These are phyloP conservation scores for Hydractinia symbiolongicarpus DNA, from an alignment of 30 jellyfish, hydroid and myxozoan species.

Conservation along the genomic window DNA sequence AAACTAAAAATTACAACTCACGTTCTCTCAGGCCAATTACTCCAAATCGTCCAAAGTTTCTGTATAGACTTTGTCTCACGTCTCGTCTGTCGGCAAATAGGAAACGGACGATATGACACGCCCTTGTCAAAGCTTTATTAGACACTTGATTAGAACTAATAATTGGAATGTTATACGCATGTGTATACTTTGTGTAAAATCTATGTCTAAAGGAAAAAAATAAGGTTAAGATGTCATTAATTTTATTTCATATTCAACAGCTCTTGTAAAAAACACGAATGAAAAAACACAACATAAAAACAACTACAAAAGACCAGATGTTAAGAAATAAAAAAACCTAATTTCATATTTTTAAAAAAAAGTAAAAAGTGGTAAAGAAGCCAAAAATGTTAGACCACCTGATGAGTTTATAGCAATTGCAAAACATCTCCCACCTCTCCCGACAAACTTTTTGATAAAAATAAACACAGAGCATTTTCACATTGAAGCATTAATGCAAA, in stretches of 20 bases:
- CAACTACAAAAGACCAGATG: too few species aligned
- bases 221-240: background rate
- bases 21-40: slow-evolving; percentile 3
- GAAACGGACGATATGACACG: slow-evolving; percentile 4
- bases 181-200: background rate
- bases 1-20: too few species aligned
- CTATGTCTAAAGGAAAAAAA: background rate
- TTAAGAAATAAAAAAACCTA: too few species aligned
- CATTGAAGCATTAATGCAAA: background rate
- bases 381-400: too few species aligned
- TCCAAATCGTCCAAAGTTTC: slow-evolving; percentile 12
- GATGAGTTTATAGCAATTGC: too few species aligned
- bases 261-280: too few species aligned
- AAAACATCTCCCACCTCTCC: too few species aligned
- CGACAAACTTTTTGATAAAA: too few species aligned
- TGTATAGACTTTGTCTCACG: background rate
- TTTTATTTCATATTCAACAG: background rate
- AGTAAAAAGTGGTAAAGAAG: too few species aligned
- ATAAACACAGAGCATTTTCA: too few species aligned
- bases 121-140: slow-evolving; percentile 12
- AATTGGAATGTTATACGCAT: background rate
- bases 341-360: too few species aligned
- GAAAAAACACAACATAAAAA: too few species aligned
- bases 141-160: background rate
- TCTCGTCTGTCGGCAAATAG: slow-evolving; percentile 1